Conservation (phyloP, 2,888 invertebrate genomes). For the Slavum lentiscoides region DNA sequence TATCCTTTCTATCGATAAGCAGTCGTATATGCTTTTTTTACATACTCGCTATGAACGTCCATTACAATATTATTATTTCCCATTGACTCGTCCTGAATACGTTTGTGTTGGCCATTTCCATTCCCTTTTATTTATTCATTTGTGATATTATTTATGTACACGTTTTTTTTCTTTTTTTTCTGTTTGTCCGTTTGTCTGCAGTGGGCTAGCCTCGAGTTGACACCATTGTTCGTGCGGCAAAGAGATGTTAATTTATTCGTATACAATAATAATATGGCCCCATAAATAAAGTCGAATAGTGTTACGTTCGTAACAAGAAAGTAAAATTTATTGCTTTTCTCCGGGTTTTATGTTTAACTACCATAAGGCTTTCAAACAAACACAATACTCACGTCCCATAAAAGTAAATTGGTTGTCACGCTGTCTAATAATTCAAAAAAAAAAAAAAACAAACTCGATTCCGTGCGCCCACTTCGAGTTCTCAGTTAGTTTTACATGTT, state of each 20-base stretch:
- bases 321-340: constrained; percentile 42
- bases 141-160: constrained; percentile 2
- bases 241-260: constrained; percentile 47
- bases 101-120: constrained; percentile 11
- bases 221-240: constrained; percentile 35
- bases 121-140: constrained; percentile 26
- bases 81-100: constrained; percentile 2
- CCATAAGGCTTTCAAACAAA: constrained; percentile 44
- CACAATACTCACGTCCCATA: constrained; percentile 51
- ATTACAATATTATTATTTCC: constrained; percentile 4
- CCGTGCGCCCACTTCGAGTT: constrained; percentile 42
- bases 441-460: constrained; percentile 20
- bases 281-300: constrained; percentile 45
- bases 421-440: constrained; percentile 49
- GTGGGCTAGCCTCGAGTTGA: constrained; percentile 31
- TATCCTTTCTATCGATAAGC: not conserved
- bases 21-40: not conserved
- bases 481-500: constrained; percentile 46
- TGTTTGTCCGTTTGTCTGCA: not conserved
- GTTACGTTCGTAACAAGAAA: constrained; percentile 17
- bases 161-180: constrained; percentile 8
- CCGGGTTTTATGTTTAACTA: constrained; percentile 49
- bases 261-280: constrained; percentile 31
- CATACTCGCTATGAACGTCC: constrained; percentile 12
- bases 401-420: constrained; percentile 52